Evolutionary conservation across 2,888 invertebrate genomes (phyloP), one percentile per base, ranked within the genome.

Genomic region (Hydroisotoma schaefferi): DNA sequence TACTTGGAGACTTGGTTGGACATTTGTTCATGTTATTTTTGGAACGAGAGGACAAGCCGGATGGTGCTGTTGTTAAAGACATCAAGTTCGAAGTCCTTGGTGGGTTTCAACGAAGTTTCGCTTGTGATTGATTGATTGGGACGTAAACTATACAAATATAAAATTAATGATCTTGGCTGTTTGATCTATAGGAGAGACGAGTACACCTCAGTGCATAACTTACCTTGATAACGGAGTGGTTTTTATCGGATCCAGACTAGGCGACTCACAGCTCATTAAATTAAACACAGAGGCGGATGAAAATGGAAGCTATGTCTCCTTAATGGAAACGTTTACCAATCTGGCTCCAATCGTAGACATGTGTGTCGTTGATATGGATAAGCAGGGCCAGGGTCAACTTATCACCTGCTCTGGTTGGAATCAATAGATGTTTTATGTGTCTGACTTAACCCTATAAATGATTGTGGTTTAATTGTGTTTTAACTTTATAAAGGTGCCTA

Each of bases 161-260:
- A 23, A 20, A 8, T 10, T 23, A 23, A 4, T 46, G 20, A 28
- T 15, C n/a, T 29, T 29, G 15, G n/a, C 2, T 10, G 33, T 48
- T 4, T 25, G n/a, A n/a, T 10, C 26, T n/a, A 28, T 15, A 85
- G 87, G 89, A 22, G 92, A 92, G 77, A 89, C 91, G 55, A 90
- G 90, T 4, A 94, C 95, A 63, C 95, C 99, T 0, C 97, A 98
- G 77, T 94, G 95, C 75, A 88, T 99, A 76, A 95, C 95, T 0
- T 99, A 99, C 78, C 80, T 99, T 65, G 99, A 99, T 79, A 99
- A 99, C 78, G 95, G 97, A 10, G 97, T 99, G 8, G 87, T 99
- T 26, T 99, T 90, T 76, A 85, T 99, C 72, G 99, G 98, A 0
- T 97, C 97, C 0, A 84, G 95, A 15, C 83, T 98, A 54, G 99